Percentiles rank a stretch among this genome's conserved stretches.
These are phyloP conservation scores for Temnothorax ravouxi DNA, from an alignment of 2,888 invertebrate species.

Conservation along the genomic window DNA sequence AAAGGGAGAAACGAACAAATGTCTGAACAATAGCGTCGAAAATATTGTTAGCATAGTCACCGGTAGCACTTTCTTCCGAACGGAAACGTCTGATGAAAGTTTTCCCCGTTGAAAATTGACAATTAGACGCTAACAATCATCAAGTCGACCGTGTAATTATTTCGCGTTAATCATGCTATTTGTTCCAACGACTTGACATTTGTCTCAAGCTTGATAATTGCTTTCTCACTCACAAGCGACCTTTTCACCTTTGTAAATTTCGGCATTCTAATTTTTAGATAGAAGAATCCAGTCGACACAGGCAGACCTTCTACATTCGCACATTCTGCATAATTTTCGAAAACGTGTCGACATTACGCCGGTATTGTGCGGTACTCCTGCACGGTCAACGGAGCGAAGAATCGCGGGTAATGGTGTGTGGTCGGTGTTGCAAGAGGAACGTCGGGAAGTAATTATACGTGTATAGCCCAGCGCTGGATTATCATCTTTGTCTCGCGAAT, in stretches of 20 bases:
- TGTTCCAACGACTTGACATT: not conserved
- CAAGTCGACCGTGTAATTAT: slow-evolving; percentile 12
- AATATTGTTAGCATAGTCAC: not conserved
- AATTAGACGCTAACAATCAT: not conserved
- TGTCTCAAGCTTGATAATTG: not conserved
- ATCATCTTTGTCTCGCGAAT: slow-evolving; percentile 26
- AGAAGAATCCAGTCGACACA: not conserved
- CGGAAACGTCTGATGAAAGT: slow-evolving; percentile 2
- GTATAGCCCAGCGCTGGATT: slow-evolving; percentile 31
- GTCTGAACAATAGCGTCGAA: not conserved
- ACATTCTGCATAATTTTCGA: slow-evolving; percentile 38
- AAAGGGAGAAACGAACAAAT: slow-evolving; percentile 8
- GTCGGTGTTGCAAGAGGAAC: slow-evolving; percentile 58
- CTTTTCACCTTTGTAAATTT: not conserved
- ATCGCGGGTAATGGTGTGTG: slow-evolving; percentile 60
- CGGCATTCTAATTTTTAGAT: not conserved
- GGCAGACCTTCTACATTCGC: not conserved
- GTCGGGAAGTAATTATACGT: slow-evolving; percentile 55
- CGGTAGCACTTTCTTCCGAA: not conserved
- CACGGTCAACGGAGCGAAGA: slow-evolving; percentile 57
- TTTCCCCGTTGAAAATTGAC: not conserved
- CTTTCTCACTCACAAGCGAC: not conserved
- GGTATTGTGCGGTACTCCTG: slow-evolving; percentile 21
- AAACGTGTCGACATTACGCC: slow-evolving; percentile 54
- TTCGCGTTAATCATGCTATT: not conserved